Base-by-base conservation (phyloP, 2,113 vertebrate genomes). In the Anoura caudifer region DNA sequence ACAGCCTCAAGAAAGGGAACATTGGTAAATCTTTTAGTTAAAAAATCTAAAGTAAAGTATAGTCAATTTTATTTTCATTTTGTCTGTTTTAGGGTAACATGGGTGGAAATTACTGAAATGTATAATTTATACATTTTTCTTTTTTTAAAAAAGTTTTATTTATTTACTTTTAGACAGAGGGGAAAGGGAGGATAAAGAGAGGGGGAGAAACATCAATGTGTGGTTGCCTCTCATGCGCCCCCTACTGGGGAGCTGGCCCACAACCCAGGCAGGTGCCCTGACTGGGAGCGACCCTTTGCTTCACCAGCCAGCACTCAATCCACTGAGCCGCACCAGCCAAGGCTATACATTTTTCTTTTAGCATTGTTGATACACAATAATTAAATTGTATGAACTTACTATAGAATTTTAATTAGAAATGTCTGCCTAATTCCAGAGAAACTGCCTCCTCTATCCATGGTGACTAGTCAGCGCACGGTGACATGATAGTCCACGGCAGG, bases 401-500 rank as follows among this genome's bases (percentile, higher is more conserved):
- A 2, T 38, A 38, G 67, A 26, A 5, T 67, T 52, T 45, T 56
- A 33, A 45, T 73, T n/a, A 26, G 7, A 54, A 31, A 20, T 79
- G 24, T 45, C 67, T 76, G 17, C 26, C 45, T 75, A 61, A 45
- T 67, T 77, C 1, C 52, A 72, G 83, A 91, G 8, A 12, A 65
- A 13, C 11, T 61, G 2, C 43, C 4, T 38, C 45, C n/a, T 33
- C 13, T 3, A 2, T 33, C 12, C n/a, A 1, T 10, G 0, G 16
- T 41, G 0, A 20, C 12, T 3, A 14, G 3, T 11, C 3, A 24
- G 24, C 9, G 14, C 3, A 0, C 16, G 59, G 56, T 3, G 24
- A 24, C 22, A 22, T 8, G 4, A 59, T 22, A 59, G 56, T 24
- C 22, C 56, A 59, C 22, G 3, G 56, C 54, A 56, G 54, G 8